Conservation (phyloP, 2,113 vertebrate species). For the Plecotus auritus region DNA sequence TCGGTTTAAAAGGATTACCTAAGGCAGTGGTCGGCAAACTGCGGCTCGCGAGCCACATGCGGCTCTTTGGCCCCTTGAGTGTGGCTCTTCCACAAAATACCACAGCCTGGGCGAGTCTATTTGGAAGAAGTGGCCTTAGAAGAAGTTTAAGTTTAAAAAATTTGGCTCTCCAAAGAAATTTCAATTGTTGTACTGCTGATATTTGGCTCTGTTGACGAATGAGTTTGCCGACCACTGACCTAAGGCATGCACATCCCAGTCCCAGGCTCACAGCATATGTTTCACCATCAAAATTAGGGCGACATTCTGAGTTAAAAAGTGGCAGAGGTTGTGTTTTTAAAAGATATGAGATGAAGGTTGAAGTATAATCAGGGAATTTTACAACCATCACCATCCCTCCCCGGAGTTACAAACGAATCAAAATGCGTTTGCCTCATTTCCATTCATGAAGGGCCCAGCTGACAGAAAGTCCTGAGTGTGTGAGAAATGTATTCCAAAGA, state of each 20-base stretch:
- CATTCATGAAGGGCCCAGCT: slow-evolving; percentile 18
- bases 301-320: slow-evolving; percentile 11
- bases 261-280: background rate
- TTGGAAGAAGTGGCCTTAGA: too few species aligned
- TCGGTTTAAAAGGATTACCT: slow-evolving; percentile 13
- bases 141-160: too few species aligned
- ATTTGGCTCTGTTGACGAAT: too few species aligned
- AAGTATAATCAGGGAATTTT: slow-evolving; percentile 22
- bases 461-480: background rate
- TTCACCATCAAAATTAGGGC: background rate
- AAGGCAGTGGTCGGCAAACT: too few species aligned
- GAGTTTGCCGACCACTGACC: too few species aligned
- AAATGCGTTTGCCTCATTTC: slow-evolving; percentile 45
- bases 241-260: background rate
- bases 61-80: too few species aligned
- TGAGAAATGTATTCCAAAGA: background rate
- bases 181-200: too few species aligned
- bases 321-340: background rate
- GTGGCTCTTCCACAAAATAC: too few species aligned
- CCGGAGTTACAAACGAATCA: background rate
- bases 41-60: too few species aligned
- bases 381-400: background rate
- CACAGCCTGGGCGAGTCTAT: too few species aligned
- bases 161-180: too few species aligned
- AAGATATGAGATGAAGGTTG: background rate